Evolutionary conservation across 1,140 invertebrate genomes (phyloP).

Genomic region (Formica selysi): DNA sequence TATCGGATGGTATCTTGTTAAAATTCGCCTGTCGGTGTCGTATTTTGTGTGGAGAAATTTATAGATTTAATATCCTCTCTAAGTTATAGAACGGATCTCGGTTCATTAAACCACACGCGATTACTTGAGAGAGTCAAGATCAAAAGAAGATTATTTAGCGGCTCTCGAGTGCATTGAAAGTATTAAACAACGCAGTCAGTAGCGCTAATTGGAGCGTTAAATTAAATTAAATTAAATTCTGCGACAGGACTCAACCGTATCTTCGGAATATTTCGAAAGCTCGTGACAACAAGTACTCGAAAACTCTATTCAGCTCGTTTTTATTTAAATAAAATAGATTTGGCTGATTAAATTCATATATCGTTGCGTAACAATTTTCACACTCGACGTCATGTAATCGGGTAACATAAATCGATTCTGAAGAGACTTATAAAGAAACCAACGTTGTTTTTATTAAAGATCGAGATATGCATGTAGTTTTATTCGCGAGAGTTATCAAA

Average conservation of each 20-base stretch:
- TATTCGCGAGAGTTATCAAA: neutral
- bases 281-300: neutral
- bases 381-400: neutral
- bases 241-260: neutral
- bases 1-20: neutral
- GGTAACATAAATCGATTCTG: neutral
- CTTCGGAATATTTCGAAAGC: constrained; percentile 5
- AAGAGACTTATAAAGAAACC: neutral
- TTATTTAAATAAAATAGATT: neutral
- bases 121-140: neutral
- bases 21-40: neutral
- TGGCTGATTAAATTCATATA: neutral
- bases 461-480: constrained; percentile 5
- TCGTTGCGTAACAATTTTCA: neutral
- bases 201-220: constrained; percentile 48
- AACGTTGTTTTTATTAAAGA: neutral
- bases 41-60: neutral
- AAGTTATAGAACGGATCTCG: neutral
- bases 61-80: constrained; percentile 18
- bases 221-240: constrained; percentile 55
- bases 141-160: constrained; percentile 40
- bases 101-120: constrained; percentile 21
- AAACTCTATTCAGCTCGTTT: neutral
- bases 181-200: neutral
- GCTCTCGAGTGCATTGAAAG: neutral